Percentiles rank a stretch among this genome's conserved stretches.
These are phyloP conservation scores for Bombus balteatus DNA, from an alignment of 1,140 invertebrate genomes.

Conservation along the genomic window DNA sequence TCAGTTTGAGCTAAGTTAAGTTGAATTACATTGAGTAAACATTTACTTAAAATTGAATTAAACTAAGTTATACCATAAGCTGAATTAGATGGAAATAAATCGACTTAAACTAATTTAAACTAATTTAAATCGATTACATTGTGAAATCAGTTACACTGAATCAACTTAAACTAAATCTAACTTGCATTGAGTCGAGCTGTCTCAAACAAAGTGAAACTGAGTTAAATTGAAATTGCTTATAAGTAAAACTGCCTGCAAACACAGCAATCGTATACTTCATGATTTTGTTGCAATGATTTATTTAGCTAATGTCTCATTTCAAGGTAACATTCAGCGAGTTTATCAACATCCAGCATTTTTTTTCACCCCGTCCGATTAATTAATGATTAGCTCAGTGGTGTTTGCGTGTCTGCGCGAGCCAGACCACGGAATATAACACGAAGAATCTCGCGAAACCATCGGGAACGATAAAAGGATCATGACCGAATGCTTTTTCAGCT, in stretches of 20 bases:
- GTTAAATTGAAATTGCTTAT: background rate
- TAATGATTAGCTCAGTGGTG: background rate
- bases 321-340: slow-evolving; percentile 2
- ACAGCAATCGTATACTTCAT: background rate
- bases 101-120: background rate
- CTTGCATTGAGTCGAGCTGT: too few relatives aligned
- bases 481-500: slow-evolving; percentile 21
- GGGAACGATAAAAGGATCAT: slow-evolving; percentile 33
- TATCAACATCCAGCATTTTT: slow-evolving; percentile 21
- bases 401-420: background rate
- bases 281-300: background rate
- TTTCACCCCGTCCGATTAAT: slow-evolving; percentile 2
- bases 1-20: too few relatives aligned
- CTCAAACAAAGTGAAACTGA: background rate
- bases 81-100: background rate
- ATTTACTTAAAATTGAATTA: background rate
- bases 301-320: background rate
- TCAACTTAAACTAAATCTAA: background rate
- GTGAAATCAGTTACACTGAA: background rate
- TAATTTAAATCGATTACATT: background rate
- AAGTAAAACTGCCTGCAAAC: too few relatives aligned
- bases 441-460: background rate
- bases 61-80: background rate
- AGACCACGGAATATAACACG: background rate
- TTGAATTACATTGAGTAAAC: background rate